Conservation (phyloP, 2,888 invertebrate species). For the Brachyptera risi region DNA sequence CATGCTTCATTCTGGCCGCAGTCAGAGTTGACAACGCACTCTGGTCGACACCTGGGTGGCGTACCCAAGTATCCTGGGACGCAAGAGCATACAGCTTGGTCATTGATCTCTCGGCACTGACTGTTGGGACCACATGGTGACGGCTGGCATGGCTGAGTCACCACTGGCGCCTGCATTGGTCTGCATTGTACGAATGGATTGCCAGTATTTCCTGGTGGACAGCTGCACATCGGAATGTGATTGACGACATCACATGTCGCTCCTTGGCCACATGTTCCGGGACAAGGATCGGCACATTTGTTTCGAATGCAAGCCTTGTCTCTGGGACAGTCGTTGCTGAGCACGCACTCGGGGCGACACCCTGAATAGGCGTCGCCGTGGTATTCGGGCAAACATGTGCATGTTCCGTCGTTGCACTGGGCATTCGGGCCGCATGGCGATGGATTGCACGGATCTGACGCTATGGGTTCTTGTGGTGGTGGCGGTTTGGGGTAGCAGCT, state of each 20-base stretch:
- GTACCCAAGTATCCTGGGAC: constrained; percentile 48
- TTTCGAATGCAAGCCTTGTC: constrained; percentile 67
- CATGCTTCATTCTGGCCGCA: constrained; percentile 52
- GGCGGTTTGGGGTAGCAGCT: constrained; percentile 41
- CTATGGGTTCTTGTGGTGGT: constrained; percentile 38
- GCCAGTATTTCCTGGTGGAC: constrained; percentile 61
- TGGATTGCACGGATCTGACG: constrained; percentile 57
- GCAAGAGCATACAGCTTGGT: constrained; percentile 50
- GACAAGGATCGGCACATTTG: constrained; percentile 68
- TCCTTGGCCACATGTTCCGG: constrained; percentile 68
- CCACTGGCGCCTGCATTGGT: constrained; percentile 43
- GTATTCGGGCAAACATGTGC: constrained; percentile 48
- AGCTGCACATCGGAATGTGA: constrained; percentile 72
- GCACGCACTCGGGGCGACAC: constrained; percentile 74
- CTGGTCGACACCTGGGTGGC: constrained; percentile 51
- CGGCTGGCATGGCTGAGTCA: constrained; percentile 61
- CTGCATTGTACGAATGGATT: constrained; percentile 60
- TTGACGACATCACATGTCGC: constrained; percentile 71
- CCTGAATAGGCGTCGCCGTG: constrained; percentile 59
- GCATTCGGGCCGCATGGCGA: constrained; percentile 51
- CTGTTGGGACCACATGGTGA: constrained; percentile 50
- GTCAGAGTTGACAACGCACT: constrained; percentile 51
- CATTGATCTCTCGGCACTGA: constrained; percentile 48
- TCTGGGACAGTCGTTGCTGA: constrained; percentile 65
- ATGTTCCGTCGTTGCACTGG: constrained; percentile 53